Evolutionary conservation across 2,797 vertebrate genomes (phyloP).

Genomic region (Ficedula albicollis): DNA sequence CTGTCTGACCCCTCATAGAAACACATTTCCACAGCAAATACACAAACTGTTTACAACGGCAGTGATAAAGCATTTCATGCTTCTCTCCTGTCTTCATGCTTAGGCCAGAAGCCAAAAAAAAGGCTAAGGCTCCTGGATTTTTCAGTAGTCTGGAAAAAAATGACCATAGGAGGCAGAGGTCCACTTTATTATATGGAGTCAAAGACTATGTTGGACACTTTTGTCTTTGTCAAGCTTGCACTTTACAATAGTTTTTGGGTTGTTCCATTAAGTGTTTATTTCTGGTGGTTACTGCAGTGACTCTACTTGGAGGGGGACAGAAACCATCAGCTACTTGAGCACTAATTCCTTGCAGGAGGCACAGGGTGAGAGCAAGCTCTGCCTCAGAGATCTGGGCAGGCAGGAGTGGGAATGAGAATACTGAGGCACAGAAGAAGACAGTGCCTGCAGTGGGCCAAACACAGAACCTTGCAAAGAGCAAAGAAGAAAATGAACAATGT

Average conservation of each 20-base stretch:
- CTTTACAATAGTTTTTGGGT: background rate
- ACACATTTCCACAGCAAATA: background rate
- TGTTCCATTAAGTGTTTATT: background rate
- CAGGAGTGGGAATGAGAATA: fast-evolving
- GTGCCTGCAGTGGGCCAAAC: background rate
- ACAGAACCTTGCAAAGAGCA: background rate
- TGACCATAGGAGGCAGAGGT: background rate
- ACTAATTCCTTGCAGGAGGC: background rate
- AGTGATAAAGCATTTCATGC: background rate
- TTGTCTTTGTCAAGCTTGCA: background rate
- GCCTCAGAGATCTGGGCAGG: background rate
- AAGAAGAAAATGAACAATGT: background rate
- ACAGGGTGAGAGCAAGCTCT: background rate
- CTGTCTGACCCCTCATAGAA: background rate
- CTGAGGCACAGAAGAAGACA: background rate
- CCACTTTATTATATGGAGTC: background rate
- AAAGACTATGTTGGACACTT: background rate
- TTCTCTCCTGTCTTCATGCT: background rate
- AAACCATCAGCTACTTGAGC: background rate
- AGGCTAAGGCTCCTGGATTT: background rate
- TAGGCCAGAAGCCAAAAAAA: background rate
- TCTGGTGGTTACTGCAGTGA: background rate
- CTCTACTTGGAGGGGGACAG: background rate
- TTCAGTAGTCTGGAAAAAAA: background rate
- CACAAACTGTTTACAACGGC: background rate